Percentiles rank a stretch among this genome's conserved stretches.
Conservation (phyloP, 2,113 vertebrate species). For the Pseudonaja textilis region DNA sequence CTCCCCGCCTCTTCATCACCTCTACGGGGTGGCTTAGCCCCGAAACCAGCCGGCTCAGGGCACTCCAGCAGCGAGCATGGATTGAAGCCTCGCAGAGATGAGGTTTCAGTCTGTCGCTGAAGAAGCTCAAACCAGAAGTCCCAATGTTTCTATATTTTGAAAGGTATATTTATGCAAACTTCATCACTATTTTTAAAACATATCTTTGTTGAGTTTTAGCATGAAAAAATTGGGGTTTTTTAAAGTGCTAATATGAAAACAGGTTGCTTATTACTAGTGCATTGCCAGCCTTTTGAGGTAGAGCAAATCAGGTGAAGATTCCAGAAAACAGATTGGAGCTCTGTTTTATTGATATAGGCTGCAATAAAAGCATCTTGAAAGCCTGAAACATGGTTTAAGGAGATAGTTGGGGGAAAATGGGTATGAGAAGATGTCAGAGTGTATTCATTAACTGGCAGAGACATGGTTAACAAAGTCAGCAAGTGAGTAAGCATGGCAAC, state of each 20-base stretch:
- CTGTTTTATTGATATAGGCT: not conserved
- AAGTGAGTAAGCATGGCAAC: too few relatives aligned
- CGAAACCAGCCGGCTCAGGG: too few relatives aligned
- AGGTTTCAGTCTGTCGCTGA: too few relatives aligned
- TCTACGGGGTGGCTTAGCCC: too few relatives aligned
- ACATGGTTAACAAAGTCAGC: too few relatives aligned
- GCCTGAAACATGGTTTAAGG: not conserved
- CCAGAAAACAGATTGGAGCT: not conserved
- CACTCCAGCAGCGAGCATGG: too few relatives aligned
- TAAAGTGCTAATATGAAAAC: not conserved
- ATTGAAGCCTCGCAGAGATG: too few relatives aligned
- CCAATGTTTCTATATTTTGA: not conserved
- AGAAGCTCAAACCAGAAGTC: too few relatives aligned
- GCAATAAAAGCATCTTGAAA: not conserved
- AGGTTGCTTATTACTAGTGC: not conserved
- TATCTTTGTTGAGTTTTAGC: not conserved
- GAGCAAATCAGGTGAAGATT: not conserved
- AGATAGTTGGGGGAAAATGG: not conserved
- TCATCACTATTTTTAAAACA: not conserved
- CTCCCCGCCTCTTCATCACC: too few relatives aligned
- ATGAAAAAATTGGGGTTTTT: not conserved
- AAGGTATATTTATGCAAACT: not conserved
- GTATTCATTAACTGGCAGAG: too few relatives aligned
- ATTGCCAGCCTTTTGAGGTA: not conserved
- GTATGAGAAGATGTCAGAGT: not conserved